Base-by-base conservation (phyloP, 1,140 invertebrate species). In the Bemisia tabaci region DNA sequence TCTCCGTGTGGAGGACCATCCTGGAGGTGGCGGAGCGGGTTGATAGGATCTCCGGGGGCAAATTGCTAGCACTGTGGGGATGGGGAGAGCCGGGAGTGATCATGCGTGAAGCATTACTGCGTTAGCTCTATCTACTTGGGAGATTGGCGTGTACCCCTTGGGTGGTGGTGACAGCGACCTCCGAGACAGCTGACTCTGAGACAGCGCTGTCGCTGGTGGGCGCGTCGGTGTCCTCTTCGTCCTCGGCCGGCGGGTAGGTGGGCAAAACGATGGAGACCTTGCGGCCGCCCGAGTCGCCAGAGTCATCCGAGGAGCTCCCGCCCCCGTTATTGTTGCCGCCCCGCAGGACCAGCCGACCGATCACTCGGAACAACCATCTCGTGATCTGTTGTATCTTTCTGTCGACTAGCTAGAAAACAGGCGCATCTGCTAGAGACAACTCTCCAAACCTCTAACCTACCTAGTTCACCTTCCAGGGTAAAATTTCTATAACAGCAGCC, bases 351-450 rank as follows among this genome's bases (percentile, higher is more conserved):
- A 83, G 78, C 22, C 86, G 84, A 12, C 87, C 87, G 72, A 89
- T 78, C 26, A 83, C 77, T 70, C 83, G 82, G 74, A 89, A 81
- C 71, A 89, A 73, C 73, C 84, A 80, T 72, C 84, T 80, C 68
- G 84, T 83, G 74, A 89, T 82, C 76, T 81, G 77, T 79, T 88
- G 87, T 76, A 88, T 85, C 79, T 86, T 87, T 76, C 84, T 79
- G 82, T 89, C 87, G 79, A 89, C 81, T 79, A 87, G 85, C 87
- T 89, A 87, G 74, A 85, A 84, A 80, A 65, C 60, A 68, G 60
- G 60, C 25, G 65, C 33, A 66, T 59, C 21, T 64, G 58, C 59
- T 62, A 33, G 65, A 65, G 60, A 68, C 63, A 48, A 17, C 21
- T 63, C 26, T 25, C 21, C 11, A 61, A 61, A 11, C 60, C n/a